A percentile compares a stretch with the other conserved stretches of the same genome.
Evolutionary conservation across 2,797 vertebrate genomes (phyloP).

Genomic region (Capromys pilorides): DNA sequence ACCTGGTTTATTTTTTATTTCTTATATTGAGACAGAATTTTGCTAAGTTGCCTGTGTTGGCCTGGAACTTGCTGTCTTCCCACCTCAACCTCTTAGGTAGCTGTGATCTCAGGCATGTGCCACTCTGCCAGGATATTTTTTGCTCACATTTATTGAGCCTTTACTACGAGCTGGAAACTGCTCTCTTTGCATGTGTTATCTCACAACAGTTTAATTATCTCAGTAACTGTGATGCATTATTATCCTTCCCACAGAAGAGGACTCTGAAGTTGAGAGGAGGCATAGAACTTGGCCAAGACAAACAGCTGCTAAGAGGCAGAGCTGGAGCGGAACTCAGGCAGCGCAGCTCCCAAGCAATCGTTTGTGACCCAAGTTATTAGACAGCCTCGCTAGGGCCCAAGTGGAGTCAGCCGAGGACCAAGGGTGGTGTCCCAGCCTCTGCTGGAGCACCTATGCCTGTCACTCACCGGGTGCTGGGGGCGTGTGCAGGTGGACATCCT

Average conservation of each 20-base stretch:
- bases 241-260: neutral
- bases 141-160: neutral
- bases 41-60: neutral
- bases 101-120: neutral
- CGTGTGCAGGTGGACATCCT: conserved; percentile 96
- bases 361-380: accelerated
- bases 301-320: neutral
- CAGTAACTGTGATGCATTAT: neutral
- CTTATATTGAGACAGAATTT: neutral
- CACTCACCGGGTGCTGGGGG: conserved; percentile 93
- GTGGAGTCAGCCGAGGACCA: neutral
- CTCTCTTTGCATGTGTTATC: neutral
- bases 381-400: neutral
- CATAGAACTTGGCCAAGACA: neutral
- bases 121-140: neutral
- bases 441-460: accelerated
- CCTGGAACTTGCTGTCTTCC: neutral
- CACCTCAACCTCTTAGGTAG: neutral
- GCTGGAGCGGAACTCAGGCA: neutral
- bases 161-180: neutral
- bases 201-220: neutral
- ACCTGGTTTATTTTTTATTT: neutral
- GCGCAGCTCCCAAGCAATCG: neutral
- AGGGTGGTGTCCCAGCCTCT: neutral
- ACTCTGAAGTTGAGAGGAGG: neutral